Base-by-base conservation (phyloP, 2,113 vertebrate genomes). In the Willisornis vidua region DNA sequence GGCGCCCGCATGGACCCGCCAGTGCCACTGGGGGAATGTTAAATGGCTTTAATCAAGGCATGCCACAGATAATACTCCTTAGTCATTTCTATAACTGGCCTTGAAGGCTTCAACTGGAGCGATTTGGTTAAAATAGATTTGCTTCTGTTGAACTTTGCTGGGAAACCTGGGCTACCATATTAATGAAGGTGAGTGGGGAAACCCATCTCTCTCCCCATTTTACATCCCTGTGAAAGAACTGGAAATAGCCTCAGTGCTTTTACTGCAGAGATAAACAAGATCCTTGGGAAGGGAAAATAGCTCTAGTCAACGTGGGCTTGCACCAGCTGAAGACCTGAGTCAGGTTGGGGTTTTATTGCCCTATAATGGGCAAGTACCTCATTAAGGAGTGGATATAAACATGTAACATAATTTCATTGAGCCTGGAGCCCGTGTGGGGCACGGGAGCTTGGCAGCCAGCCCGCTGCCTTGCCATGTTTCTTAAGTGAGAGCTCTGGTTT, bases 41-140 rank as follows among this genome's bases (percentile, higher is more conserved):
- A 90, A 94, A 79, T 55, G n/a, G 14, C 68, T 87, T 92, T 92
- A 85, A 93, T 78, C 71, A 81, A 86, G 75, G 63, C 26, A 83
- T 0, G 4, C 63, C 52, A 87, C 26, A 80, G 58, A 81, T 78
- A 85, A 95, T 65, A 15, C 20, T 76, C 59, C 63, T 90, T 16
- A 84, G 63, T 88, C 9, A 57, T 82, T 91, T 95, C 91, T 93
- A 84, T 41, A 57, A 65, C 57, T 88, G 83, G 61, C 59, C 67
- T 67, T 49, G 71, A 92, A 71, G 13, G 16, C 81, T 92, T 91
- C 1, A 8, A 6, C 46, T 49, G 68, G 67, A 84, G 24, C 6
- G 5, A 67, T 73, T 80, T 66, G 49, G 72, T 73, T 94, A 70
- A 93, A 96, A 92, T 62, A 85, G 77, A 73, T 92, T 89, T 84